A percentile compares a stretch with the other conserved stretches of the same genome.
phyloP scores from a whole-genome alignment of 2,797 vertebrate species.

The Phoebastria nigripes region DNA sequence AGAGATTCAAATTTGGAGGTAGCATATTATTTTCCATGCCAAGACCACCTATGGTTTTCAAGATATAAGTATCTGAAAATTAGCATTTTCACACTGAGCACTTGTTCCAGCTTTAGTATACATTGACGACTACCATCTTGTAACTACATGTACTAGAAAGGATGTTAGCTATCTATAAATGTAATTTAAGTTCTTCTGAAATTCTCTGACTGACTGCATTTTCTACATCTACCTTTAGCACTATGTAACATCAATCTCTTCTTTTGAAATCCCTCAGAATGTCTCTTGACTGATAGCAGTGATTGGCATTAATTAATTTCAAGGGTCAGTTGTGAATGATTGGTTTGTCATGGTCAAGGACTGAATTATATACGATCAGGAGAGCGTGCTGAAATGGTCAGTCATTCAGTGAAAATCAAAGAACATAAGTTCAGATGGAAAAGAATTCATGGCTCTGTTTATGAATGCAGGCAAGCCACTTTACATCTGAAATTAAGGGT shows the following conservation, averaged over 20 bases:
- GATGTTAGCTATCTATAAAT: slow-evolving; percentile 28
- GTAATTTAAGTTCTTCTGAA: slow-evolving; percentile 15
- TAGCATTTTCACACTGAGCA: slow-evolving; percentile 74
- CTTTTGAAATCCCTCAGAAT: slow-evolving; percentile 27
- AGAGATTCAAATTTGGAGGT: slow-evolving; percentile 77
- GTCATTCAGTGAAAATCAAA: slow-evolving; percentile 69
- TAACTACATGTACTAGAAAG: background rate
- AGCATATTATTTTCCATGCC: slow-evolving; percentile 76
- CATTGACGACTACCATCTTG: slow-evolving; percentile 41
- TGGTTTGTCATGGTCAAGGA: slow-evolving; percentile 68
- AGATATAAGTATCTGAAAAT: slow-evolving; percentile 77
- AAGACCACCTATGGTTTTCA: slow-evolving; percentile 80
- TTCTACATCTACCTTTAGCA: slow-evolving; percentile 19
- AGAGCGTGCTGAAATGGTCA: slow-evolving; percentile 70
- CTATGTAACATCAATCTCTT: slow-evolving; percentile 9
- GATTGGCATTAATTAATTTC: slow-evolving; percentile 73
- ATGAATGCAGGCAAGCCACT: slow-evolving; percentile 35
- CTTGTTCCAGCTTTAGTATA: slow-evolving; percentile 64
- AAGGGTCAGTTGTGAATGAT: slow-evolving; percentile 73
- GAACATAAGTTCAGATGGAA: slow-evolving; percentile 62
- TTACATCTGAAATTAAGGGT: slow-evolving; percentile 47
- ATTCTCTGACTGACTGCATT: background rate
- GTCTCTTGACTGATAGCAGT: slow-evolving; percentile 62
- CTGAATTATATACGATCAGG: slow-evolving; percentile 66
- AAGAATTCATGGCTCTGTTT: slow-evolving; percentile 36